Percentiles rank a stretch among this genome's conserved stretches.
Evolutionary conservation across 2,888 invertebrate species (phyloP).

Genomic region (Protula sp.): DNA sequence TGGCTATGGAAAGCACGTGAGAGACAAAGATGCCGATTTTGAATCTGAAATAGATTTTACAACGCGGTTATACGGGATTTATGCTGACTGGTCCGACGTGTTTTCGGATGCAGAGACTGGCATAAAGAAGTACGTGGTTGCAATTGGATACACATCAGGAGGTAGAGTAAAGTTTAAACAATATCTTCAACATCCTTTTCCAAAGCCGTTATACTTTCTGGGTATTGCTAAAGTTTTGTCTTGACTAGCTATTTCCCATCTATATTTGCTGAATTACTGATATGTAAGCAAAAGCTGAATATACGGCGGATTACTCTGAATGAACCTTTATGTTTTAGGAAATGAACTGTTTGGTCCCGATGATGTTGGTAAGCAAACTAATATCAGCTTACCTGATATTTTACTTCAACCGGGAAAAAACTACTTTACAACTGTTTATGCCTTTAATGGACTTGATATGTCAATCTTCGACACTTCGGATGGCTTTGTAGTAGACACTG

Average conservation of each 20-base stretch:
- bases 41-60: background rate
- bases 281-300: too few species aligned
- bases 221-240: too few species aligned
- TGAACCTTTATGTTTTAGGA: too few species aligned
- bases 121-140: background rate
- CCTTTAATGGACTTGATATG: background rate
- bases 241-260: too few species aligned
- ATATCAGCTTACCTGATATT: background rate
- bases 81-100: background rate
- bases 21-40: background rate
- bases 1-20: background rate
- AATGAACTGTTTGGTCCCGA: background rate
- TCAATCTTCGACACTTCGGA: background rate
- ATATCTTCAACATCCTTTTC: too few species aligned
- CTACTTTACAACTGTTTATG: background rate
- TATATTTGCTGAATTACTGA: too few species aligned
- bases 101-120: background rate
- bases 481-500: background rate
- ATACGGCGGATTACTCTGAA: too few species aligned
- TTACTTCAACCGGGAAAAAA: background rate
- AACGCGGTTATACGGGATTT: background rate
- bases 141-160: background rate
- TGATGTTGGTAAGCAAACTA: background rate
- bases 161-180: background rate
- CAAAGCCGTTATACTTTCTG: too few species aligned